Base-by-base conservation (phyloP, 2,113 vertebrate species). In the Syngnathus scovelli region DNA sequence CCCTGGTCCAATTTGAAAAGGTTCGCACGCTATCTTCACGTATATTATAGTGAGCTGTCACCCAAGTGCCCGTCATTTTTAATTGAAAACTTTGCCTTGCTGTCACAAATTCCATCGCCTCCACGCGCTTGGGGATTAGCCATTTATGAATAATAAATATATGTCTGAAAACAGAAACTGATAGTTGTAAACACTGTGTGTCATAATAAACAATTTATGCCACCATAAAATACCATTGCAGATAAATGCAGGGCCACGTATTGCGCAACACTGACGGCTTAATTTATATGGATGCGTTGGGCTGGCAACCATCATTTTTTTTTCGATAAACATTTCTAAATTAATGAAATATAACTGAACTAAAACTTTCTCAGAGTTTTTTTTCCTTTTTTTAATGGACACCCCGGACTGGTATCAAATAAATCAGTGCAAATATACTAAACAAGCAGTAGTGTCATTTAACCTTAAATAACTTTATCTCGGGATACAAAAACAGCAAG, bases 51-150 rank as follows among this genome's bases (percentile, higher is more conserved):
- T 52, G 37, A 64, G 55, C 43, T 69, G 70, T 74, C 69, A 61
- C 38, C 46, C n/a, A 51, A 7, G 55, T 73, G 37, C 44, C 38
- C 65, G 51, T 49, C 71, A n/a, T 48, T 4, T 36, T 49, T 66
- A 71, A 75, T 64, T 69, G 62, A 76, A 82, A n/a, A 72, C 68
- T 72, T 77, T 59, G 44, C 70, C 74, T 56, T 70, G 10, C 3
- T 61, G 67, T 68, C 33, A 65, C 70, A 81, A 74, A 83, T 80
- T 48, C 69, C 75, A 62, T 64, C 66, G 75, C 55, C 80, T 70
- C 74, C 58, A n/a, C 5, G 21, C 67, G 51, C 61, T 6, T 54
- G 66, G 68, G 74, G 61, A 77, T 70, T 68, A 68, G 54, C 46
- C 46, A 58, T 48, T 46, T 70, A 55, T 60, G 62, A 70, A 78